Evolutionary conservation across 2,797 vertebrate species (phyloP).

Genomic region (Sebastes trivittatus): DNA sequence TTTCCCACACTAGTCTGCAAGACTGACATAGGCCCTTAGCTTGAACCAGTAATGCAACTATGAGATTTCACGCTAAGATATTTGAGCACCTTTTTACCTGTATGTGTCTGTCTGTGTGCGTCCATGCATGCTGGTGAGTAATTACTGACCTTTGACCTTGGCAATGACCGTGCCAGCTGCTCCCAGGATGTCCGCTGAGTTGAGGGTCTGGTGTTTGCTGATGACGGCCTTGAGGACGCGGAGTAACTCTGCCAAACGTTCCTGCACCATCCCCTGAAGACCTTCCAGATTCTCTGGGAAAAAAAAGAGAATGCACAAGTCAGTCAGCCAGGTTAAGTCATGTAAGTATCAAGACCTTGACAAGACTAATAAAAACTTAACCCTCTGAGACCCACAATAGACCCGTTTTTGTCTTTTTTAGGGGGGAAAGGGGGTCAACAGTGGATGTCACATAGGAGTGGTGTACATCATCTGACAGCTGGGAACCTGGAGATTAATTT

Average conservation of each 20-base stretch:
- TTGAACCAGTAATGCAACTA: neutral
- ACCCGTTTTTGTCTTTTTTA: too few relatives aligned
- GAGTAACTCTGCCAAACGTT: conserved; percentile 90
- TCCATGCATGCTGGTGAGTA: neutral
- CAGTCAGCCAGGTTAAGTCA: neutral
- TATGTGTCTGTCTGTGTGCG: neutral
- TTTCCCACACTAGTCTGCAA: conserved; percentile 14
- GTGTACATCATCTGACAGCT: too few relatives aligned
- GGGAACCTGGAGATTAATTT: too few relatives aligned
- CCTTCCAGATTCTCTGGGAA: conserved; percentile 82
- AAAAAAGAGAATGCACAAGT: neutral
- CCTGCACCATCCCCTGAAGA: conserved; percentile 87
- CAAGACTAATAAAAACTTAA: neutral
- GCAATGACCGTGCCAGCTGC: conserved; percentile 93
- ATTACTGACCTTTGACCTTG: conserved; percentile 94
- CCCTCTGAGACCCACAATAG: too few relatives aligned
- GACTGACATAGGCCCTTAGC: neutral
- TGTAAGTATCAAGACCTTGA: neutral
- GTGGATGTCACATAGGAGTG: too few relatives aligned
- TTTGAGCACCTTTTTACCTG: neutral
- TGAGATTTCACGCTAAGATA: conserved; percentile 13
- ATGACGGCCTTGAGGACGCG: conserved; percentile 91
- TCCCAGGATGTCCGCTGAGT: conserved; percentile 93
- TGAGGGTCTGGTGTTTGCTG: conserved; percentile 92
- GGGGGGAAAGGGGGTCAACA: too few relatives aligned